phyloP scores from a whole-genome alignment of 2,888 invertebrate species.

The Leptarthrus brevirostris region DNA sequence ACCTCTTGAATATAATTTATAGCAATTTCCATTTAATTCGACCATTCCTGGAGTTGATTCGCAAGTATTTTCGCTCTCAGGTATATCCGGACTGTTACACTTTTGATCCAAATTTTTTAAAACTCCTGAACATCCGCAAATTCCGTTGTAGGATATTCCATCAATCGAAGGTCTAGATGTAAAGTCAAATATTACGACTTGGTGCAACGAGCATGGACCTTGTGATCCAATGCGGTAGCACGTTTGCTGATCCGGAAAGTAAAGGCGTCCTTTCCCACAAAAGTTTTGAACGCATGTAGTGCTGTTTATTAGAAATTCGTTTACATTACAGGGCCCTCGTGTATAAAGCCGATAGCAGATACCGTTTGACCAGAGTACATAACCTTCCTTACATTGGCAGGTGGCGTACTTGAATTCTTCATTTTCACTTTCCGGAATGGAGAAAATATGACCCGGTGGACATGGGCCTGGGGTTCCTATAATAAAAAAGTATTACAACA shows the following conservation, averaged over 20 bases:
- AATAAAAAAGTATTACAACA: not conserved
- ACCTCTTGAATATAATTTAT: slow-evolving; percentile 80
- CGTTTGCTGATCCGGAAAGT: slow-evolving; percentile 77
- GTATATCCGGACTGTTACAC: slow-evolving; percentile 59
- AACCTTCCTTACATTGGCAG: slow-evolving; percentile 78
- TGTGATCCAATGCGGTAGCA: slow-evolving; percentile 83
- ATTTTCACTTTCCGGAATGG: slow-evolving; percentile 66
- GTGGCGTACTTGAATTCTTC: slow-evolving; percentile 66
- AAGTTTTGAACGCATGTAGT: slow-evolving; percentile 78
- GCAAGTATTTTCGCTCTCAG: slow-evolving; percentile 67
- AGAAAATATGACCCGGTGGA: slow-evolving; percentile 78
- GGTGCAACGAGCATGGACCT: slow-evolving; percentile 79
- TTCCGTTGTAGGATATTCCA: slow-evolving; percentile 84
- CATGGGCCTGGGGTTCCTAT: slow-evolving; percentile 82
- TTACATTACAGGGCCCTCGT: slow-evolving; percentile 78
- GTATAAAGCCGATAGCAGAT: slow-evolving; percentile 84
- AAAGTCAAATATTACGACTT: slow-evolving; percentile 85
- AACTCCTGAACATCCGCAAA: slow-evolving; percentile 77
- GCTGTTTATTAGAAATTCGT: slow-evolving; percentile 77
- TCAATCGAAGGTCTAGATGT: slow-evolving; percentile 81
- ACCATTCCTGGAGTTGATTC: slow-evolving; percentile 74
- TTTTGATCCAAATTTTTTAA: slow-evolving; percentile 66
- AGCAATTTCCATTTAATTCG: slow-evolving; percentile 76
- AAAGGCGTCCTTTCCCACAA: slow-evolving; percentile 80
- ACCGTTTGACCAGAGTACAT: slow-evolving; percentile 75